A percentile compares a stretch with the other conserved stretches of the same genome.
phyloP scores from a whole-genome alignment of 2,888 invertebrate species.

The Spatulosminthurus flaviceps region DNA sequence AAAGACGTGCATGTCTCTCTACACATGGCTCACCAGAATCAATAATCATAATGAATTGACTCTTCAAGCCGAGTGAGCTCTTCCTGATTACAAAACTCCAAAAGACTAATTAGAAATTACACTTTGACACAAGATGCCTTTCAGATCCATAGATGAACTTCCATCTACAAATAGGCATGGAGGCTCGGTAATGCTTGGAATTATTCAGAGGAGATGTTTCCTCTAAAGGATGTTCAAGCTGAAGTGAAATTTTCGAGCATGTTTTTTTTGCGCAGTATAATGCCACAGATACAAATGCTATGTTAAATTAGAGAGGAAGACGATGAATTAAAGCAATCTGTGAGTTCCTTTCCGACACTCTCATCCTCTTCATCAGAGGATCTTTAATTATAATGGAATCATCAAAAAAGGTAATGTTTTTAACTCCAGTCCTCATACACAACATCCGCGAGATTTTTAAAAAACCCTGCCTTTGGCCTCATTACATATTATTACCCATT shows the following conservation, averaged over 20 bases:
- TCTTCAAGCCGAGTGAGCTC: constrained; percentile 15
- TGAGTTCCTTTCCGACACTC: background rate
- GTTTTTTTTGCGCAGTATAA: background rate
- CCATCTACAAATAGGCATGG: background rate
- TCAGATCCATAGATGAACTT: too few species aligned
- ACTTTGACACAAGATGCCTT: background rate
- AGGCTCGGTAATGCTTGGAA: background rate
- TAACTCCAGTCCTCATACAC: background rate
- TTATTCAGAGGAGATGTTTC: background rate
- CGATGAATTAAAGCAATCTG: background rate
- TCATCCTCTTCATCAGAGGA: background rate
- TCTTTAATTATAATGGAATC: background rate
- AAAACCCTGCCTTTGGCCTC: background rate
- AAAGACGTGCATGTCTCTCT: too few species aligned
- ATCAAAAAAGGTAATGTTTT: background rate
- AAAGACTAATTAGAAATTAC: constrained; percentile 32
- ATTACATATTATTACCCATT: background rate
- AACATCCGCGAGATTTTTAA: background rate
- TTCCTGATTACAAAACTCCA: constrained; percentile 34
- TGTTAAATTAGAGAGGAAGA: background rate
- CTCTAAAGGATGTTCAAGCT: background rate
- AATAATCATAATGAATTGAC: constrained; percentile 11
- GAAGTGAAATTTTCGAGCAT: constrained; percentile 11
- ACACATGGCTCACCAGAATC: too few species aligned
- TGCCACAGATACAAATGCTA: background rate